Evolutionary conservation across 2,888 invertebrate species (phyloP).

Genomic region (Oscheius myriophilus): DNA sequence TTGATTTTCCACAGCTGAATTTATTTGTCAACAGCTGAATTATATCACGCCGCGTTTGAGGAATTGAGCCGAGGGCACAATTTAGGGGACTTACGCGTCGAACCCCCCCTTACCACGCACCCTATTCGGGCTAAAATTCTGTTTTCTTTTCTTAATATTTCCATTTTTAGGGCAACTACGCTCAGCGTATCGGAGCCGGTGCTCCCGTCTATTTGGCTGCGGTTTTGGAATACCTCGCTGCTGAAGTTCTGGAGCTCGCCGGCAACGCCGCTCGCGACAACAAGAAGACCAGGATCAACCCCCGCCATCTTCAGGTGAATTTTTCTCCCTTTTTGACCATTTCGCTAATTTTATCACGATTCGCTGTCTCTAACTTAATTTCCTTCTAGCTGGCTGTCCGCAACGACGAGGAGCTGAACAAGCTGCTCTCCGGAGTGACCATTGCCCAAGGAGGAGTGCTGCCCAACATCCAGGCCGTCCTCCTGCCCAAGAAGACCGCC

Average conservation of each 20-base stretch:
- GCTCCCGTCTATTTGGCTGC: conserved; percentile 45
- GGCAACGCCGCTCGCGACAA: conserved; percentile 74
- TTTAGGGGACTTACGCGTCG: too few species aligned
- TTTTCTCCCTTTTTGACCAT: not conserved
- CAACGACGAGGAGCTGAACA: conserved; percentile 69
- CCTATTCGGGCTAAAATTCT: too few species aligned
- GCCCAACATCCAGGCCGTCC: conserved; percentile 69
- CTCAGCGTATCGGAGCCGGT: conserved; percentile 66
- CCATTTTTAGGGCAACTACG: conserved; percentile 56
- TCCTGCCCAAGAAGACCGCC: conserved; percentile 69
- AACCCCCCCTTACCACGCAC: too few species aligned
- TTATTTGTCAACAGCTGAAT: too few species aligned
- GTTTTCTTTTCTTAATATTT: not conserved
- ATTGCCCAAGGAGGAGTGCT: conserved; percentile 87
- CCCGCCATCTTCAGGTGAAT: conserved; percentile 45
- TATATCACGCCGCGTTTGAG: too few species aligned
- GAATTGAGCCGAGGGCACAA: too few species aligned
- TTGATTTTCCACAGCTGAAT: too few species aligned
- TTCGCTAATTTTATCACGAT: too few species aligned
- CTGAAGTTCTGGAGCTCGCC: conserved; percentile 59
- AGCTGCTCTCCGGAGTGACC: conserved; percentile 77
- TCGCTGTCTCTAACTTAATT: too few species aligned
- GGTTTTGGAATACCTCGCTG: conserved; percentile 54
- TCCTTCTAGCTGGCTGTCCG: conserved; percentile 65
- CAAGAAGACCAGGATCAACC: conserved; percentile 73